phyloP scores from a whole-genome alignment of 2,113 vertebrate species.

The Gulo gulo region DNA sequence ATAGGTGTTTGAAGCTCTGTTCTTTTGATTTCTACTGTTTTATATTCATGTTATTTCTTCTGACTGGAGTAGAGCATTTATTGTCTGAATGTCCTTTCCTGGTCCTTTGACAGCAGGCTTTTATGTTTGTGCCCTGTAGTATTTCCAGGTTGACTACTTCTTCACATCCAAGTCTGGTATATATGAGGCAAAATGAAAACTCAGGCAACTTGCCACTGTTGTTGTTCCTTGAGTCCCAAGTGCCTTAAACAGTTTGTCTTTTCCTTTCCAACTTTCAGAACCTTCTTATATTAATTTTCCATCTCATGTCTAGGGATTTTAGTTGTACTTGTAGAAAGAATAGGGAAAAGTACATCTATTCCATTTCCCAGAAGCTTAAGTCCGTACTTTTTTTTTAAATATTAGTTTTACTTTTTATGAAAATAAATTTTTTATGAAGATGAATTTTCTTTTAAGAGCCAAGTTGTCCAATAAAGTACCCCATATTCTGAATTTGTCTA shows the following conservation, averaged over 20 bases:
- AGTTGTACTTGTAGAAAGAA: neutral
- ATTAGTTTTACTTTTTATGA: neutral
- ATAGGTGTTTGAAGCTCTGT: neutral
- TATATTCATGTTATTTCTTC: neutral
- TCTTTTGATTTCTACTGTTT: neutral
- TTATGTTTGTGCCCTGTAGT: neutral
- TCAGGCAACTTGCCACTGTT: neutral
- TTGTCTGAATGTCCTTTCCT: neutral
- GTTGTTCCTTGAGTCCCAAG: neutral
- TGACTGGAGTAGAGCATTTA: neutral
- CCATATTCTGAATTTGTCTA: neutral
- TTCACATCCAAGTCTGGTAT: neutral
- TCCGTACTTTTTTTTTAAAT: neutral
- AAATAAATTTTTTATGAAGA: neutral
- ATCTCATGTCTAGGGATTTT: neutral
- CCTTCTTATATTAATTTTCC: neutral
- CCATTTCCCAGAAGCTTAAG: neutral
- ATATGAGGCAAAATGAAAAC: neutral
- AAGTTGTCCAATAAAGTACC: neutral
- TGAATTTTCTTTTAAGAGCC: neutral
- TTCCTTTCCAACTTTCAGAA: neutral
- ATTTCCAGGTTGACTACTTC: neutral
- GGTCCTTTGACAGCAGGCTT: neutral
- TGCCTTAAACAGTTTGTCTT: neutral
- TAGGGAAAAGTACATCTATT: neutral